These are phyloP conservation scores for Bombus picipes DNA, from an alignment of 1,140 invertebrate genomes.

Conservation along the genomic window DNA sequence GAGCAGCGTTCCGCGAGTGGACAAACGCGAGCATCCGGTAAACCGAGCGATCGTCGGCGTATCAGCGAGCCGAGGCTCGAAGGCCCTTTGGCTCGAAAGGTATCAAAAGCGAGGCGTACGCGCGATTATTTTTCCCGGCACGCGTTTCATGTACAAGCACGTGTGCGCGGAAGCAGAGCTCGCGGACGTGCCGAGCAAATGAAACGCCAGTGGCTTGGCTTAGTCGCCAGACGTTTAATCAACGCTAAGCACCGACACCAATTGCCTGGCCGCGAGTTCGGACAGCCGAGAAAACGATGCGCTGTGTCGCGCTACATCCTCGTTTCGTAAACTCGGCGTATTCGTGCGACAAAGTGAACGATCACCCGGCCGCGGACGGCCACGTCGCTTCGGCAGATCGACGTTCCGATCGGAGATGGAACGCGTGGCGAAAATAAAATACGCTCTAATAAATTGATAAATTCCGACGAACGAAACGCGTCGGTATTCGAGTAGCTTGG, in stretches of 20 bases:
- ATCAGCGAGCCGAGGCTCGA: not conserved
- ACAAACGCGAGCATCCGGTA: conserved; percentile 11
- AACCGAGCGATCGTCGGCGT: not conserved
- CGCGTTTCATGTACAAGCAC: conserved; percentile 9
- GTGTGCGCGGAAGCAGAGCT: conserved; percentile 18
- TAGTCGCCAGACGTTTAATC: conserved; percentile 19
- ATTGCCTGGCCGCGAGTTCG: not conserved
- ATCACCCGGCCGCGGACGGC: accelerated
- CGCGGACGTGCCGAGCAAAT: conserved; percentile 19
- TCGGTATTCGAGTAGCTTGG: no score
- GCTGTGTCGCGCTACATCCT: not conserved
- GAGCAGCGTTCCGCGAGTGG: conserved; percentile 1
- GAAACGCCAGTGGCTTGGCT: not conserved
- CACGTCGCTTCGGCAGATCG: no score
- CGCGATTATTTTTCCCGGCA: not conserved
- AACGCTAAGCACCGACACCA: not conserved
- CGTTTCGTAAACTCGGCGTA: not conserved
- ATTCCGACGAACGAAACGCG: no score
- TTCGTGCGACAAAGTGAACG: accelerated
- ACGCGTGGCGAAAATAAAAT: no score
- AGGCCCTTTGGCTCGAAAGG: not conserved
- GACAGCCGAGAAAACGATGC: not conserved
- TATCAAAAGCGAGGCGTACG: conserved; percentile 12
- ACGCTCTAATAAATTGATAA: no score
- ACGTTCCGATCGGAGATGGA: no score